Conservation (phyloP, 2,888 invertebrate genomes). For the Kryphioiulus occultus region DNA sequence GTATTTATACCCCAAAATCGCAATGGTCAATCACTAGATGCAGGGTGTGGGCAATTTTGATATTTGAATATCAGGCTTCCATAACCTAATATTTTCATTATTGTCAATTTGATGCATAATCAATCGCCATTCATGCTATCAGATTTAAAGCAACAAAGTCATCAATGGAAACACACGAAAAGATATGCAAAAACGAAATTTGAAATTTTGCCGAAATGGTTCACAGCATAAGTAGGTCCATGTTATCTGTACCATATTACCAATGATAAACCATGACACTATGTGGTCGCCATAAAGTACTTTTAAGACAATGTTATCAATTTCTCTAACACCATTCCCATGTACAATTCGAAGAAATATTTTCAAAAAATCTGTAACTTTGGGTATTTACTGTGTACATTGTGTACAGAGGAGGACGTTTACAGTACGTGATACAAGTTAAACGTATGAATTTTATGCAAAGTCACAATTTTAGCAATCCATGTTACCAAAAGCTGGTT, state of each 20-base stretch:
- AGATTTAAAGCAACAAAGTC: background rate
- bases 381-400: too few relatives aligned
- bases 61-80: background rate
- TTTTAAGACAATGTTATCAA: too few relatives aligned
- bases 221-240: slow-evolving; percentile 23
- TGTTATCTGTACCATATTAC: background rate
- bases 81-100: background rate
- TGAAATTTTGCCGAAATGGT: background rate
- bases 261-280: background rate
- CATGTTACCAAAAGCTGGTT: too few relatives aligned
- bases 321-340: too few relatives aligned
- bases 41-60: background rate
- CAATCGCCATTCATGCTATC: slow-evolving; percentile 12
- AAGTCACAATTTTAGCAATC: too few relatives aligned
- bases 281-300: background rate
- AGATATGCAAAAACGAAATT: background rate
- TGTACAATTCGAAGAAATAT: too few relatives aligned
- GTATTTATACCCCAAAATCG: background rate
- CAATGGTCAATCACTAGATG: background rate
- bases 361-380: too few relatives aligned
- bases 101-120: background rate
- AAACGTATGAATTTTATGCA: too few relatives aligned
- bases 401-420: too few relatives aligned
- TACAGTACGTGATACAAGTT: too few relatives aligned
- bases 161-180: background rate